phyloP scores from a whole-genome alignment of 2,797 vertebrate species.

The Acestrorhynchus altus region DNA sequence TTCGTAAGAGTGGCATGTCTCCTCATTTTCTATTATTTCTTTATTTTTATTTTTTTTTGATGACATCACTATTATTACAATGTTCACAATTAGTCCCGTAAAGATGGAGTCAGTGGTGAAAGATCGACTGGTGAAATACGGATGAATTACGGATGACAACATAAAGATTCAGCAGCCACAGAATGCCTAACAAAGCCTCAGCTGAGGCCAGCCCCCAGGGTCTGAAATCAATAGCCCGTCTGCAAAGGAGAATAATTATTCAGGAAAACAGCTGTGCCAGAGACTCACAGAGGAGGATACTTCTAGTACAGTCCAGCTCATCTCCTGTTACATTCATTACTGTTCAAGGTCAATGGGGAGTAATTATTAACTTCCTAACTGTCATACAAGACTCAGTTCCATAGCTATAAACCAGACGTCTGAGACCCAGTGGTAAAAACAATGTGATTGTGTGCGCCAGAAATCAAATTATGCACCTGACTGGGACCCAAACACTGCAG shows the following conservation, averaged over 20 bases:
- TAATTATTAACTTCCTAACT: background rate
- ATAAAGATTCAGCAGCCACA: background rate
- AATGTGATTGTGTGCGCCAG: background rate
- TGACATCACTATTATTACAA: too few species aligned
- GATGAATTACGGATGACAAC: background rate
- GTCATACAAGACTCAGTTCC: background rate
- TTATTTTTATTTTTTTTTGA: too few species aligned
- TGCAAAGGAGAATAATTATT: background rate
- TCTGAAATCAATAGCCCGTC: background rate
- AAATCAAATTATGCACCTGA: background rate
- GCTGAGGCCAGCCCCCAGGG: background rate
- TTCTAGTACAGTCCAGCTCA: background rate
- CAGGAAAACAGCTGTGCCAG: constrained; percentile 9
- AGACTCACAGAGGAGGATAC: background rate
- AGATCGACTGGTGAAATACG: background rate
- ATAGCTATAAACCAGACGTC: background rate
- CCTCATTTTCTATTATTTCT: too few species aligned
- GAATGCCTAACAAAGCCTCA: background rate
- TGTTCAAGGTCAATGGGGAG: background rate
- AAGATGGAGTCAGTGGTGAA: too few species aligned
- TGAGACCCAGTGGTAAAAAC: background rate
- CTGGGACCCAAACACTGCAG: background rate
- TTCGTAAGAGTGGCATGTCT: too few species aligned
- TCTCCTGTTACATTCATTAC: background rate
- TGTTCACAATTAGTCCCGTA: too few species aligned